phyloP scores from a whole-genome alignment of 2,888 invertebrate species.

The Melikaiella ostensackeni region DNA sequence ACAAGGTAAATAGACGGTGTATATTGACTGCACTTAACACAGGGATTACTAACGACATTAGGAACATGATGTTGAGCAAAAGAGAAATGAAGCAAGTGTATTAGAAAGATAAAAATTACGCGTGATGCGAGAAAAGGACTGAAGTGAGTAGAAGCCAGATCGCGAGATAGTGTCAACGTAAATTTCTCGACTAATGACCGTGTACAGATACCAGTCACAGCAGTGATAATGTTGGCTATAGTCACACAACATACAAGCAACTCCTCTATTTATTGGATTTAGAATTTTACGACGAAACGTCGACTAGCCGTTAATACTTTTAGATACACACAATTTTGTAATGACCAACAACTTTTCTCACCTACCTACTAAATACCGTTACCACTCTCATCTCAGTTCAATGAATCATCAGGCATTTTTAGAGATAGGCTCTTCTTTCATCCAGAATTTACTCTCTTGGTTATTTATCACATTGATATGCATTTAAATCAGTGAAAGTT shows the following conservation, averaged over 20 bases:
- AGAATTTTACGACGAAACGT: constrained; percentile 35
- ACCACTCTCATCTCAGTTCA: not conserved
- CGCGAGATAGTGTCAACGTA: not conserved
- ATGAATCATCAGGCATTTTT: constrained; percentile 2
- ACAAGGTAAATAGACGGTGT: not conserved
- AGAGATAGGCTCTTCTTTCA: not conserved
- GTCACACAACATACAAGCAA: not conserved
- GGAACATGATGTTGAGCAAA: not conserved
- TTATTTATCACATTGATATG: not conserved
- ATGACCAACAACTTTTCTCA: not conserved
- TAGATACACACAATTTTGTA: not conserved
- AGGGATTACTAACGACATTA: not conserved
- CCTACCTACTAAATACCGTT: not conserved
- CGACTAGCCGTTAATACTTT: not conserved
- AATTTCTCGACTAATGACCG: constrained; percentile 25
- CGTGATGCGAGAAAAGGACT: not conserved
- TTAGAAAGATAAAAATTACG: not conserved
- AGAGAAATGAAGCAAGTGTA: not conserved
- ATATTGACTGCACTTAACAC: not conserved
- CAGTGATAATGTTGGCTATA: constrained; percentile 36
- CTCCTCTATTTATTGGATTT: constrained; percentile 42
- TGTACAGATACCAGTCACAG: not conserved
- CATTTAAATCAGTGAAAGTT: not conserved
- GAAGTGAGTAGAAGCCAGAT: not conserved
- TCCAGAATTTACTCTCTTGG: not conserved